Conservation (phyloP, 2,888 invertebrate genomes). For the Caenorhabditis sp. region DNA sequence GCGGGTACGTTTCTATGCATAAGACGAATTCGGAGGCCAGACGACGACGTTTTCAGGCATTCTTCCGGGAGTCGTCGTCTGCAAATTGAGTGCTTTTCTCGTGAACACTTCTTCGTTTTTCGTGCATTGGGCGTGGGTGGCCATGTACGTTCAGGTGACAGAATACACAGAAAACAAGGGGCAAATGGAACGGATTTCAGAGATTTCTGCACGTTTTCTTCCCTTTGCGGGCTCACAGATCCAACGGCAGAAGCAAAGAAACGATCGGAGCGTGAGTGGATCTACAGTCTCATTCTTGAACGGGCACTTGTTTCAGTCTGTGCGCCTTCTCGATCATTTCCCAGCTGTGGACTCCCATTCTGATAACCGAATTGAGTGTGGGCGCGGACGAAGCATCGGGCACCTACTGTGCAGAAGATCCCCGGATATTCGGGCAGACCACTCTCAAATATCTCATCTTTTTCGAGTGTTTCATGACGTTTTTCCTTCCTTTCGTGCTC, state of each 20-base stretch:
- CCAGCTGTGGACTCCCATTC: constrained; percentile 64
- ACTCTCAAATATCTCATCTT: constrained; percentile 59
- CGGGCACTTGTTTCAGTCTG: constrained; percentile 34
- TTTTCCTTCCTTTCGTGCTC: constrained; percentile 63
- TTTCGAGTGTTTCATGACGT: constrained; percentile 64
- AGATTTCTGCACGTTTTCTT: constrained; percentile 49
- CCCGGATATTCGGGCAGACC: constrained; percentile 37
- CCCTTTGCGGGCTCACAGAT: constrained; percentile 31
- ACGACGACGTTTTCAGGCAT: constrained; percentile 40
- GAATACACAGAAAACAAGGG: neutral
- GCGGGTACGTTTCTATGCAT: constrained; percentile 31
- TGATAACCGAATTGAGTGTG: constrained; percentile 60
- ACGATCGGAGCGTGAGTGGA: constrained; percentile 27
- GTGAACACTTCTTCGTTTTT: constrained; percentile 65
- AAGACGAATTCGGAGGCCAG: neutral
- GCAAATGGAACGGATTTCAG: constrained; percentile 19
- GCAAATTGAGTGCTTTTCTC: constrained; percentile 64
- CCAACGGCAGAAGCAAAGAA: constrained; percentile 35
- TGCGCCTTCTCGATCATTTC: constrained; percentile 57
- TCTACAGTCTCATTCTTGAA: neutral
- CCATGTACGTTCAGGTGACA: constrained; percentile 60
- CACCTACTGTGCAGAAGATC: constrained; percentile 59
- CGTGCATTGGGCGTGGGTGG: constrained; percentile 67
- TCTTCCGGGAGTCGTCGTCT: constrained; percentile 59
- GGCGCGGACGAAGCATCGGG: constrained; percentile 47